Evolutionary conservation across 2,113 vertebrate species (phyloP), one percentile per base, ranked within the genome.

Genomic region (Onychostoma macrolepis): DNA sequence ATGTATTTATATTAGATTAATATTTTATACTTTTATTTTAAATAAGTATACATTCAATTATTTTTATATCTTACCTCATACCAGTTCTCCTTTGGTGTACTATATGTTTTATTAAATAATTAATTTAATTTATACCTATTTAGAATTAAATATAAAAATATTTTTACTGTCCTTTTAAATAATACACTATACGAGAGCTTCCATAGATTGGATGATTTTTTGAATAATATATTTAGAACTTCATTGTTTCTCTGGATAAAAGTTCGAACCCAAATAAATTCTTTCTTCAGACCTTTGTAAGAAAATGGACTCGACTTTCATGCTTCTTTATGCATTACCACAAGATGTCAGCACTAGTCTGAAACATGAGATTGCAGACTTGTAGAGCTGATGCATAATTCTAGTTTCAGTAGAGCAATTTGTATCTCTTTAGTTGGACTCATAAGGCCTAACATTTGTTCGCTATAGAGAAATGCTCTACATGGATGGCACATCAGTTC

Each of bases 321-420:
- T n/a, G 63, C 85, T 28, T 89, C 79, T 76, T 76, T 71, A 43
- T 48, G 28, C 13, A 24, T 50, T 85, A 38, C 89, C 91, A 90
- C 89, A 86, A 80, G 90, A 84, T 88, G 92, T 87, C 89, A 89
- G 86, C 56, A 88, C 85, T 88, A 65, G 74, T 88, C 89, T 91
- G 67, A 81, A 38, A 77, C 45, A 84, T 26, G 2, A 63, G 58
- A 53, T 17, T 41, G 45, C 58, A 17, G 63, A 41, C 10, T 56
- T 26, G 15, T 17, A 30, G 8, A 50, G 36, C 76, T 41, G 63
- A 72, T 58, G 53, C 50, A 82, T 76, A 19, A 72, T 28, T 24
- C 24, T 12, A 11, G 48, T 74, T 79, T 75, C 26, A 56, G 36
- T 17, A 36, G 26, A 76, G 30, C 38, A 53, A 80, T 61, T 71